These are phyloP conservation scores for Punctoribates punctum DNA, from an alignment of 2,888 invertebrate species.

Conservation along the genomic window DNA sequence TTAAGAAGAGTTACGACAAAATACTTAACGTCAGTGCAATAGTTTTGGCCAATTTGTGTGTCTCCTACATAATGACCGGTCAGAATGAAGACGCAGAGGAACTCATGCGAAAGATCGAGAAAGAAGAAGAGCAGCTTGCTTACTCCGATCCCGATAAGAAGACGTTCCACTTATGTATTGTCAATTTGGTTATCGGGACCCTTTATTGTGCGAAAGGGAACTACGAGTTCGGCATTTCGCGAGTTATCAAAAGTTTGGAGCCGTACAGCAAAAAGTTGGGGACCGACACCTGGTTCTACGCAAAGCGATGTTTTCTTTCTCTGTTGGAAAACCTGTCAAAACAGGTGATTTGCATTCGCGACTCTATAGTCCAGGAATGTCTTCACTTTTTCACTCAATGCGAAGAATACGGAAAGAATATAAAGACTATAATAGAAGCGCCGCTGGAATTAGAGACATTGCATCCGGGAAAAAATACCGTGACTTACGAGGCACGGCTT, in stretches of 20 bases:
- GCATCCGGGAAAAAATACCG: slow-evolving; percentile 76
- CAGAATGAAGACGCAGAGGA: slow-evolving; percentile 98
- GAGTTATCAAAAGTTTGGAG: slow-evolving; percentile 93
- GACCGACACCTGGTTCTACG: slow-evolving; percentile 98
- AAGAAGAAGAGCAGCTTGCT: slow-evolving; percentile 88
- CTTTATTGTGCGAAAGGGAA: slow-evolving; percentile 98
- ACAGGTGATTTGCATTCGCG: slow-evolving; percentile 80
- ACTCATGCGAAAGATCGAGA: slow-evolving; percentile 96
- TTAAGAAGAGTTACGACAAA: slow-evolving; percentile 85
- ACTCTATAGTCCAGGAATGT: slow-evolving; percentile 80
- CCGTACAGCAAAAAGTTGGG: slow-evolving; percentile 91
- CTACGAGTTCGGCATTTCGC: slow-evolving; percentile 95
- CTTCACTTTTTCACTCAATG: slow-evolving; percentile 83
- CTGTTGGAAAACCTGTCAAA: slow-evolving; percentile 84
- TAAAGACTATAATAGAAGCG: slow-evolving; percentile 75
- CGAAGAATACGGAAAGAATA: slow-evolving; percentile 75
- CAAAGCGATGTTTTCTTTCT: slow-evolving; percentile 91
- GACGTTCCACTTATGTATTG: slow-evolving; percentile 88
- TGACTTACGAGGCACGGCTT: slow-evolving; percentile 81
- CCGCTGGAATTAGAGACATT: slow-evolving; percentile 68
- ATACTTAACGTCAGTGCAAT: slow-evolving; percentile 94
- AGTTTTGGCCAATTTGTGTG: slow-evolving; percentile 94
- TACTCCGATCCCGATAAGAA: slow-evolving; percentile 91
- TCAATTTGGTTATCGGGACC: slow-evolving; percentile 97
- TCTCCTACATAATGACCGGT: slow-evolving; percentile 98